Evolutionary conservation across 2,797 vertebrate species (phyloP).

Genomic region (Erpetoichthys calabaricus): DNA sequence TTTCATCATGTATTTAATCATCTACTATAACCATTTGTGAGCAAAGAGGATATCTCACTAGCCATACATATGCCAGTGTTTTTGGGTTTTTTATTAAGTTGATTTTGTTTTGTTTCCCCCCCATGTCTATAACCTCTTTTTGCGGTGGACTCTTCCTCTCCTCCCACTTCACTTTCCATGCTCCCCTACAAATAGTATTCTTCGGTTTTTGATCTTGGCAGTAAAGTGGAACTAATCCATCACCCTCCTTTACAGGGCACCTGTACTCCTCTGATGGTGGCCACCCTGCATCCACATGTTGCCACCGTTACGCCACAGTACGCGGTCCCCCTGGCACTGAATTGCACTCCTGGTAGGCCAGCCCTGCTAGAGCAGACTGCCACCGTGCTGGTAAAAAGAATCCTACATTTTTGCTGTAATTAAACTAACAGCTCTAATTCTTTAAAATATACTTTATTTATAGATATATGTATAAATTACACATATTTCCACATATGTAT

Average conservation of each 20-base stretch:
- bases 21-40: too few relatives aligned
- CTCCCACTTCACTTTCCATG: too few relatives aligned
- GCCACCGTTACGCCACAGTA: constrained; percentile 93
- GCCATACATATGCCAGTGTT: too few relatives aligned
- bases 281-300: constrained; percentile 95
- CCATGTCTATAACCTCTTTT: too few relatives aligned
- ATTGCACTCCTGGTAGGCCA: constrained; percentile 84
- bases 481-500: too few relatives aligned
- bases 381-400: constrained; percentile 93
- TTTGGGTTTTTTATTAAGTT: too few relatives aligned
- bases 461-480: not conserved
- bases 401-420: constrained; percentile 30
- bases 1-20: too few relatives aligned
- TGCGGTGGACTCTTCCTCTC: too few relatives aligned
- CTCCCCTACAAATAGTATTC: too few relatives aligned
- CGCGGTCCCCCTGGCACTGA: constrained; percentile 89
- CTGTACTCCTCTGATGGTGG: constrained; percentile 98
- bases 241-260: constrained; percentile 80
- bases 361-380: constrained; percentile 96
- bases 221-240: constrained; percentile 6
- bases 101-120: too few relatives aligned
- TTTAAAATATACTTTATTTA: constrained; percentile 18
- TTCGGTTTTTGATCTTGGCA: too few relatives aligned
- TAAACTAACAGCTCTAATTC: constrained; percentile 51
- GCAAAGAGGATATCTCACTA: too few relatives aligned